phyloP scores from a whole-genome alignment of 1,140 invertebrate species.

The Ganaspis sp. region DNA sequence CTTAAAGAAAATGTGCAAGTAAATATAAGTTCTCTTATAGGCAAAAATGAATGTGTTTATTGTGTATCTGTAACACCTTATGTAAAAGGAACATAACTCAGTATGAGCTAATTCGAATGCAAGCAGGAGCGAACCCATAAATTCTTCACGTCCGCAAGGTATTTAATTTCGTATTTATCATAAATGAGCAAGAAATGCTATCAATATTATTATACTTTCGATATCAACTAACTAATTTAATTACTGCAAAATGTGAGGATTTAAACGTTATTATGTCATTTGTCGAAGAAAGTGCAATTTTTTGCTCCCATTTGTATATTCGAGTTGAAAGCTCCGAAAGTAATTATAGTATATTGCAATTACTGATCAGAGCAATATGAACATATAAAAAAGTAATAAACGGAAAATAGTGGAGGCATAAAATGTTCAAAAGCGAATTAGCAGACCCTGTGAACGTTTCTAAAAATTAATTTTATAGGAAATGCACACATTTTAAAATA shows the following conservation, averaged over 20 bases:
- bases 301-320: background rate
- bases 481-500: too few relatives aligned
- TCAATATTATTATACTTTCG: background rate
- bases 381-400: too few relatives aligned
- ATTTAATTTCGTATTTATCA: background rate
- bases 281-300: background rate
- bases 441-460: too few relatives aligned
- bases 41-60: background rate
- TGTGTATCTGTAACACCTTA: background rate
- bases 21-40: too few relatives aligned
- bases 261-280: background rate
- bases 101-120: background rate
- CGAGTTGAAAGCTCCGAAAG: too few relatives aligned
- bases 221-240: background rate
- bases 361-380: too few relatives aligned
- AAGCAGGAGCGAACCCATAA: background rate
- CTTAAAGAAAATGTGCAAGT: too few relatives aligned
- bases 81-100: background rate
- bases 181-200: background rate
- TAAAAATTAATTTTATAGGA: too few relatives aligned
- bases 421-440: too few relatives aligned
- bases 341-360: too few relatives aligned
- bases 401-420: too few relatives aligned
- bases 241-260: background rate
- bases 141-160: background rate